Base-by-base conservation (phyloP, 2,797 vertebrate species). In the Craterocephalus amniculus region DNA sequence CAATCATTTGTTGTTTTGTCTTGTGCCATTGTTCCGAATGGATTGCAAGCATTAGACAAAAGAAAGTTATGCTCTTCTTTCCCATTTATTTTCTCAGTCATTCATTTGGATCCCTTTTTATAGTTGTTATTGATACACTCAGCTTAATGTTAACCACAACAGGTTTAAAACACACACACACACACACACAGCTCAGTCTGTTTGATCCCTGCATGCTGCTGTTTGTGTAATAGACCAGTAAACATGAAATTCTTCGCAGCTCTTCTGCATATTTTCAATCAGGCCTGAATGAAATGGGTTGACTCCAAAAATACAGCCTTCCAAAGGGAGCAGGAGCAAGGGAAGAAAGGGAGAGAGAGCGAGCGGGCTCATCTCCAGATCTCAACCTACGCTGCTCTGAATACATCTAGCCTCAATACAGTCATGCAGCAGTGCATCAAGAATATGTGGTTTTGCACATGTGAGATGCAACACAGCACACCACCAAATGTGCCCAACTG, bases 271-370 rank as follows among this genome's bases (percentile, higher is more conserved):
- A 78, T 90, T 85, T 85, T 86, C 78, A 87, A 76, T 85, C 78
- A 78, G 85, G 73, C 67, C 84, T 79, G 76, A 87, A 84, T 88
- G 78, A 91, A 91, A 87, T 87, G 83, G 74, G 88, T 66, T 83
- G 71, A 87, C 81, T 91, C 89, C 90, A 92, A 88, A 93, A 91
- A 92, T 91, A 92, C 64, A 78, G 79, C 63, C 66, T 83, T 80
- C 87, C 67, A 80, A 77, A 83, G 70, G 74, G 71, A 63, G 35
- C 51, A 36, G 9, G 61, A 64, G 56, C 11, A 62, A 64, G 56
- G n/a, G 6, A 59, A 54, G 43, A 18, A 66, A 67, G 55, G n/a
- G 58, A 72, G 49, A 63, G 58, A 67, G 38, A 68, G 72, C 6
- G 48, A 73, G 74, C 29, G 0, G 80, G 67, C 78, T 82, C 59